Evolutionary conservation across 2,113 vertebrate genomes (phyloP), one percentile per base, ranked within the genome.

Genomic region (Alaudala cheleensis): DNA sequence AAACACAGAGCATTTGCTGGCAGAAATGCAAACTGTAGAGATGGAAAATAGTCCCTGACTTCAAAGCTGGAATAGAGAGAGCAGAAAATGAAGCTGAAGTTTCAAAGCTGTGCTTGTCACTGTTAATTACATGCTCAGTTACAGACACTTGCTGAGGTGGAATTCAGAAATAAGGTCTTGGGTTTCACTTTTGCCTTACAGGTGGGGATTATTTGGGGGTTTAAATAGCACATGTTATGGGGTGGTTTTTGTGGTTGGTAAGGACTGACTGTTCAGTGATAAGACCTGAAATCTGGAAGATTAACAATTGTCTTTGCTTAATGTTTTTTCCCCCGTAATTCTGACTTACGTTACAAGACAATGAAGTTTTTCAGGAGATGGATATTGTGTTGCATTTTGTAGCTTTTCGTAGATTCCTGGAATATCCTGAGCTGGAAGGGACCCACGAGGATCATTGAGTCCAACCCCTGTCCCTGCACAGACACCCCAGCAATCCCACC

Each of bases 1-100:
- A 60, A 88, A 24, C 1, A 1, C 78, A 22, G 11, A 26, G 64
- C 53, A 31, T 77, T 87, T 76, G 53, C 81, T 95, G 92, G 74
- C 92, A 93, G 79, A 70, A 86, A 37, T 49, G 53, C 70, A 69
- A 71, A 62, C 65, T 72, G 15, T 14, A 51, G 53, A 62, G 56
- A 33, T 71, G 57, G 54, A 71, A 94, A 94, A 73, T 13, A 84
- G 40, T 61, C 57, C 62, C 37, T 13, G 23, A 72, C 73, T 81
- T 91, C 45, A 79, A 37, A 89, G 77, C 64, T 84, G 92, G 69
- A 88, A 57, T 31, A 61, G 53, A 76, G 65, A 31, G 53, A 81
- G 49, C 62, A 83, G 76, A 80, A 86, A 67, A 64, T 64, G n/a
- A 44, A 5, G 12, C 51, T 5, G 65, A 71, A 90, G 13, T 58